Evolutionary conservation across 37 sponge, comb jelly and placozoan genomes (phyloP), one percentile per base, ranked within the genome.

Genomic region (Chondrilla cf. caribensis): DNA sequence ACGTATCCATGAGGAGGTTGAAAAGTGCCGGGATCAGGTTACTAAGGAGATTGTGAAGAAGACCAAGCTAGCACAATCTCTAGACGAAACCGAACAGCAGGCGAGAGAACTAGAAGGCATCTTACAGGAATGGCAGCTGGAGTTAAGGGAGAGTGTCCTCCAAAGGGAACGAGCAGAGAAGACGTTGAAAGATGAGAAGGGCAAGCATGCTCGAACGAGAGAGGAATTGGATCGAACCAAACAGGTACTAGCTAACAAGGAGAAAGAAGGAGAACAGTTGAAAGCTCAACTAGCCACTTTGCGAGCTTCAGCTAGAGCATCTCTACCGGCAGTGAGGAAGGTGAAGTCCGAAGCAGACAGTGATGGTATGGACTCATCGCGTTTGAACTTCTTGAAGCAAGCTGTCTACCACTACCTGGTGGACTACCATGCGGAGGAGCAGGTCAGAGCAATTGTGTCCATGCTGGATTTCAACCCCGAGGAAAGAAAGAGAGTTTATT

Each of bases 371-470:
- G 91, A 91, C 60, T 51, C 38, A 9, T 25, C 62, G 3, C 81
- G 84, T 33, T 58, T 83, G 15, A 43, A 41, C 36, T 91, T 91
- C 75, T 64, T 91, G 31, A 85, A 85, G 42, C 88, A 88, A 40
- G 85, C 92, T 3, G 77, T 91, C 55, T 88, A 60, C 55, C 89
- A 91, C 57, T 76, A 84, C 26, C 55, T 91, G 64, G 85, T 85
- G n/a, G 92, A 88, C 83, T 85, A 78, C 44, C 92, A 91, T 54
- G 86, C 92, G 18, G 88, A 91, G 1, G 92, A 91, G 28, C 92
- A 91, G 33, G 40, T 88, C 31, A 66, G 89, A 36, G 88, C 92
- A n/a, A 91, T 91, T 38, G 54, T 87, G 14, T 87, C 92, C 31
- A 88, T 91, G 26, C 38, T 91, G 19, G 86, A 91, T 75, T 91